Evolutionary conservation across 2,797 vertebrate species (phyloP).

Genomic region (Pangasius sanitwongsei): DNA sequence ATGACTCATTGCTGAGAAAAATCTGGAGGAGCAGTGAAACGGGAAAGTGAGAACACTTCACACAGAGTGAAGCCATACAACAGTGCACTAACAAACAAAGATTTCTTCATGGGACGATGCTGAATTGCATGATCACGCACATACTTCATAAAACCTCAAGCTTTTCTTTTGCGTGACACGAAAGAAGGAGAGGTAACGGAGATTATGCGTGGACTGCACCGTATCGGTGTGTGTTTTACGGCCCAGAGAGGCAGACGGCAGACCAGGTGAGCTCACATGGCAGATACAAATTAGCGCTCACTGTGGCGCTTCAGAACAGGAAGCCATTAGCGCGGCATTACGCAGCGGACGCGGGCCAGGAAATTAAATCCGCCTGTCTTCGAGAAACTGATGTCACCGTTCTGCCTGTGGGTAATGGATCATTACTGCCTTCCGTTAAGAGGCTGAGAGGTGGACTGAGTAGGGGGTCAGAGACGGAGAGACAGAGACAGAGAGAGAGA

Average conservation of each 20-base stretch:
- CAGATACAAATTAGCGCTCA: conserved; percentile 67
- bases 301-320: conserved; percentile 74
- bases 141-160: background rate
- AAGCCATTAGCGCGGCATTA: conserved; percentile 81
- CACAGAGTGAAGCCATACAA: background rate
- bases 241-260: conserved; percentile 17
- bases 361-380: conserved; percentile 78
- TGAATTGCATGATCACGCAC: background rate
- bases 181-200: background rate
- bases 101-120: background rate
- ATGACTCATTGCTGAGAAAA: background rate
- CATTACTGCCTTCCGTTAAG: conserved; percentile 65
- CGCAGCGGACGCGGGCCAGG: conserved; percentile 73
- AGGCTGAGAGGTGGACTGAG: conserved; percentile 42
- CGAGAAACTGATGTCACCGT: conserved; percentile 73
- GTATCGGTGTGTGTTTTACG: conserved; percentile 2
- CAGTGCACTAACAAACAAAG: background rate
- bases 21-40: background rate
- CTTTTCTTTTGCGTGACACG: background rate
- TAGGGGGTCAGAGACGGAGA: conserved; percentile 22
- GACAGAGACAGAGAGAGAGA: background rate
- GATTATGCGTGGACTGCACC: background rate
- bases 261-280: conserved; percentile 55
- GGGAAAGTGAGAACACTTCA: background rate
- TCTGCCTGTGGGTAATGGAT: conserved; percentile 71